Evolutionary conservation across 2,888 invertebrate genomes (phyloP).

Genomic region (Cataglyphis albicans): DNA sequence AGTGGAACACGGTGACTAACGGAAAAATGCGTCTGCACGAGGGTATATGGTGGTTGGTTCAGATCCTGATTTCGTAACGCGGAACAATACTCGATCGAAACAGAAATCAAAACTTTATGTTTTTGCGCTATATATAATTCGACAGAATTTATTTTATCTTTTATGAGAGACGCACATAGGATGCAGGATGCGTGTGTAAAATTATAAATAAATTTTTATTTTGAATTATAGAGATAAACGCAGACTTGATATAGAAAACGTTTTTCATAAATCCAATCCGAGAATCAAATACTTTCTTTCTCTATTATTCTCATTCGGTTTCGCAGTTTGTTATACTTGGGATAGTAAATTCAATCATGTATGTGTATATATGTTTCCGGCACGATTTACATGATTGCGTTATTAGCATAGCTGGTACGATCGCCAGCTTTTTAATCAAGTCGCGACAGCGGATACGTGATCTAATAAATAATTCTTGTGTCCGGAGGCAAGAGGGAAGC

Average conservation of each 20-base stretch:
- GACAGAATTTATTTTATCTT: neutral
- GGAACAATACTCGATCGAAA: neutral
- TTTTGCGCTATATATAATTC: neutral
- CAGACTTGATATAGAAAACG: neutral
- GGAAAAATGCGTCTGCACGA: slow-evolving; percentile 34
- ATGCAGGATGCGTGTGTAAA: neutral
- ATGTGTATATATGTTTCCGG: neutral
- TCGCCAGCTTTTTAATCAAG: slow-evolving; percentile 21
- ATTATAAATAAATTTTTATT: neutral
- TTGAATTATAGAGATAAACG: neutral
- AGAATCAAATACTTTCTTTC: neutral
- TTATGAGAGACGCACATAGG: neutral
- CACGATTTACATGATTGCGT: slow-evolving; percentile 4
- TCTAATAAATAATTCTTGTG: slow-evolving; percentile 14
- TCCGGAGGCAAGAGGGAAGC: neutral
- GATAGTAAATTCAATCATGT: neutral
- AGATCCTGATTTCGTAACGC: neutral
- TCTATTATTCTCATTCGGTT: neutral
- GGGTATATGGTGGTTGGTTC: neutral
- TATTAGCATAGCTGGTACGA: neutral
- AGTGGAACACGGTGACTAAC: slow-evolving; percentile 67
- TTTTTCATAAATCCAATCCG: too few relatives aligned
- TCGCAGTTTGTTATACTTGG: neutral
- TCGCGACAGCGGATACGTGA: slow-evolving; percentile 6
- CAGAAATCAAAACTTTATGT: neutral